Evolutionary conservation across 35 echinoderm and acorn worm genomes (phyloP).

Genomic region (Anneissia japonica): DNA sequence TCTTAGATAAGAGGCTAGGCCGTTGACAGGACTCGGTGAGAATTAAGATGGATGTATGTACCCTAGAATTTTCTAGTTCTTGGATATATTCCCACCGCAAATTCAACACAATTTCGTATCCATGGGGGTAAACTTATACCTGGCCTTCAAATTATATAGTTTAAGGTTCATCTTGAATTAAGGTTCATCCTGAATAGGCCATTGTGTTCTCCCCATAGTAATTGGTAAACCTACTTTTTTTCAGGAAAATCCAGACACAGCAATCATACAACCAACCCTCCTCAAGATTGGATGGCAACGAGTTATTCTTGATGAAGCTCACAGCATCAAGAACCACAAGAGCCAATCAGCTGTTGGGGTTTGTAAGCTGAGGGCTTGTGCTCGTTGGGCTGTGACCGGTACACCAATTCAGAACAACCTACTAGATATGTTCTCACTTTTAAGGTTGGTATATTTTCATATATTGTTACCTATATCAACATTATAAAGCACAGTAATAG

Average conservation of each 20-base stretch:
- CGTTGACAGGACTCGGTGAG: too few species aligned
- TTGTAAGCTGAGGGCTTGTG: conserved; percentile 67
- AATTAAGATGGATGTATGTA: too few species aligned
- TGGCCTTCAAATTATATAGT: too few species aligned
- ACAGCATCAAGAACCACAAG: conserved; percentile 97
- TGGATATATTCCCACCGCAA: too few species aligned
- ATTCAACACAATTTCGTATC: too few species aligned
- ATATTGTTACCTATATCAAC: not conserved
- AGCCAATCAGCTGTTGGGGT: conserved; percentile 68
- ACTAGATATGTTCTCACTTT: conserved; percentile 88
- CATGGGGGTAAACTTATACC: too few species aligned
- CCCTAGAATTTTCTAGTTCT: too few species aligned
- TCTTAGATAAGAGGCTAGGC: too few species aligned
- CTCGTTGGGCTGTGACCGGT: conserved; percentile 90
- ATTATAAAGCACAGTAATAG: not conserved
- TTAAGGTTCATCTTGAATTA: too few species aligned
- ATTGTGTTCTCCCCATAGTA: too few species aligned
- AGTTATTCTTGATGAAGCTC: conserved; percentile 81
- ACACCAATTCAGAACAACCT: conserved; percentile 98
- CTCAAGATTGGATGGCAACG: conserved; percentile 78
- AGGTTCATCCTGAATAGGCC: too few species aligned
- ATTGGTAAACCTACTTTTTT: not conserved
- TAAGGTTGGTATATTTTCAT: conserved; percentile 48
- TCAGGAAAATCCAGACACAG: not conserved
- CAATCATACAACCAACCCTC: conserved; percentile 26